Percentiles rank a stretch among this genome's conserved stretches.
These are phyloP conservation scores for Hestina assimilis DNA, from an alignment of 1,140 invertebrate genomes.

Conservation along the genomic window DNA sequence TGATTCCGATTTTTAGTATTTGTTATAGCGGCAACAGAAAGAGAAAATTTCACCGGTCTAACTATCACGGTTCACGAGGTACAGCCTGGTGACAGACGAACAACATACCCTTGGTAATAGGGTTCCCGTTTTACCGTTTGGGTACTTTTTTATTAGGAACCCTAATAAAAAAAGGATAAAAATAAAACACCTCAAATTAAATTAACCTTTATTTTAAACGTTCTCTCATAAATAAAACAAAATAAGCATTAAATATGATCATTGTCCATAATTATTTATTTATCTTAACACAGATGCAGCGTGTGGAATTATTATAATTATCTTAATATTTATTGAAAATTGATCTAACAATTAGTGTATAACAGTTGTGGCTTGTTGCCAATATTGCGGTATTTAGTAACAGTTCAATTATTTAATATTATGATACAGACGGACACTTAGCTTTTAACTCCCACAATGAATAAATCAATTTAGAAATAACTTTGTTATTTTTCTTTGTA, in stretches of 20 bases:
- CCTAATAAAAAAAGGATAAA: too few species aligned
- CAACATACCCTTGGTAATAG: neutral
- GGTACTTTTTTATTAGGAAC: too few species aligned
- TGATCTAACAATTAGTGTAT: conserved; percentile 5
- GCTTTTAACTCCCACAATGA: neutral
- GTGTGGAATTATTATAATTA: conserved; percentile 17
- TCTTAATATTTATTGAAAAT: conserved; percentile 1
- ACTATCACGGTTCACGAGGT: too few species aligned
- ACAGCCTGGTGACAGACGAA: too few species aligned
- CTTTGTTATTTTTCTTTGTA: neutral
- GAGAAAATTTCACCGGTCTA: too few species aligned
- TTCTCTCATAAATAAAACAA: conserved; percentile 73
- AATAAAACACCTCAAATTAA: conserved; percentile 37
- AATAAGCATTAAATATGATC: conserved; percentile 67
- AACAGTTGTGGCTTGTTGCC: neutral
- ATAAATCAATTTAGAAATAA: neutral
- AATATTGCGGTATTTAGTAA: neutral
- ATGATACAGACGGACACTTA: neutral
- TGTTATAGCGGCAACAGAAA: too few species aligned
- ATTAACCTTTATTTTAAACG: conserved; percentile 72
- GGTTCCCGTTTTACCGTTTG: neutral
- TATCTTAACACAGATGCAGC: conserved; percentile 15
- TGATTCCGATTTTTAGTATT: too few species aligned
- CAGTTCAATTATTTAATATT: neutral
- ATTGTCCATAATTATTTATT: conserved; percentile 45